Evolutionary conservation across 2,888 invertebrate species (phyloP).

Genomic region (Ennomos erosarius): DNA sequence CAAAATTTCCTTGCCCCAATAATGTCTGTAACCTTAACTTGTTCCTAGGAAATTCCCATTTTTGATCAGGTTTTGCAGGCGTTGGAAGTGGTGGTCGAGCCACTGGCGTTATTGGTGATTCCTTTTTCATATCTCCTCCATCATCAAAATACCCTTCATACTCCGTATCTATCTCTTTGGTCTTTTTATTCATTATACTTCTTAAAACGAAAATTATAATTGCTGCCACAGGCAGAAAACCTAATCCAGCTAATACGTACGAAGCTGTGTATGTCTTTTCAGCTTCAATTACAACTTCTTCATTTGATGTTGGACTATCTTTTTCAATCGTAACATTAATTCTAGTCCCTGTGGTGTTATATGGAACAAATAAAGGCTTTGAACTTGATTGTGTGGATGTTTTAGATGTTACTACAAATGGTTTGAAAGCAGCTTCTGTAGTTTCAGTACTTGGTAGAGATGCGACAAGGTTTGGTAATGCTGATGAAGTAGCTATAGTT

Average conservation of each 20-base stretch:
- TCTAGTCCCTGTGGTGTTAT: conserved; percentile 48
- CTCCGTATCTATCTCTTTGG: conserved; percentile 83
- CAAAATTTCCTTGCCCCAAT: conserved; percentile 94
- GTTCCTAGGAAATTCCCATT: conserved; percentile 92
- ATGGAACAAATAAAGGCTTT: conserved; percentile 54
- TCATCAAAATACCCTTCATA: conserved; percentile 87
- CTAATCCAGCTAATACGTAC: conserved; percentile 86
- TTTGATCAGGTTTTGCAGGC: conserved; percentile 83
- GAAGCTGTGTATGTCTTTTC: conserved; percentile 86
- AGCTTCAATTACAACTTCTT: conserved; percentile 84
- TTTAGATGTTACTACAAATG: conserved; percentile 74
- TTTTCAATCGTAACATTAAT: conserved; percentile 55
- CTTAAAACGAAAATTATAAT: conserved; percentile 85
- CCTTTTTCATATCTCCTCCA: conserved; percentile 80
- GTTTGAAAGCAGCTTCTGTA: conserved; percentile 55
- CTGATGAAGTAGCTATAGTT: conserved; percentile 17
- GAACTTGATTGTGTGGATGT: conserved; percentile 74
- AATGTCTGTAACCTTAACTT: conserved; percentile 91
- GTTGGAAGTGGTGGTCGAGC: conserved; percentile 84
- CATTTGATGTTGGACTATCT: conserved; percentile 60
- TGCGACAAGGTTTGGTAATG: conserved; percentile 27
- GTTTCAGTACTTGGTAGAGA: conserved; percentile 45
- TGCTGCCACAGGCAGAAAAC: conserved; percentile 85
- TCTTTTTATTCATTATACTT: conserved; percentile 82
- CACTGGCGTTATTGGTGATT: conserved; percentile 81